phyloP scores from a whole-genome alignment of 2,888 invertebrate genomes.

The Melieria omissa region DNA sequence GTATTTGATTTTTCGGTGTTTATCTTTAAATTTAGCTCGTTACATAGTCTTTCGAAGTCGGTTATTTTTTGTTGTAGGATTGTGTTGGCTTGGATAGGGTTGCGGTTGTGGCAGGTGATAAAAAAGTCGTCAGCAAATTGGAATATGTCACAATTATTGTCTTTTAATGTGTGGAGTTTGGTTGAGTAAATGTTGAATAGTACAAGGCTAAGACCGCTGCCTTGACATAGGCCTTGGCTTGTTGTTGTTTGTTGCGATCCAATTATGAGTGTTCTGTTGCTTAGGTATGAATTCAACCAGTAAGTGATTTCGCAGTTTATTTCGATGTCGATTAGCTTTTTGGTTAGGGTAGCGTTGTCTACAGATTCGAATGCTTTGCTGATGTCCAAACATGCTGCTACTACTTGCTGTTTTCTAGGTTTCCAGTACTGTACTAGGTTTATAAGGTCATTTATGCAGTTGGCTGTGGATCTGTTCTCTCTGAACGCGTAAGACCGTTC shows the following conservation, averaged over 20 bases:
- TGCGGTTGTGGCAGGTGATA: neutral
- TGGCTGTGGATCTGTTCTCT: neutral
- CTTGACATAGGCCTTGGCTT: neutral
- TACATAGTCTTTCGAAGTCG: neutral
- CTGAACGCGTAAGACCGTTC: constrained; percentile 6
- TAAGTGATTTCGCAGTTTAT: neutral
- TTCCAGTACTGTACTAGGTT: neutral
- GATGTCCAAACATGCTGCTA: constrained; percentile 9
- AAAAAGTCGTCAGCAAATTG: constrained; percentile 13
- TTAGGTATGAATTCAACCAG: neutral
- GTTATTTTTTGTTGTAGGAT: neutral
- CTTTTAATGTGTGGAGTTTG: neutral
- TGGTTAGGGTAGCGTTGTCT: neutral
- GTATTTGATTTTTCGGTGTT: constrained; percentile 3
- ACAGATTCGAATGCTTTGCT: constrained; percentile 8
- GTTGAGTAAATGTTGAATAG: constrained; percentile 11
- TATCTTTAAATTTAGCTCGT: constrained; percentile 1
- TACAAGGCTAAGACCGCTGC: constrained; percentile 9
- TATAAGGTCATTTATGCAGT: constrained; percentile 5
- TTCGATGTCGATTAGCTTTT: neutral
- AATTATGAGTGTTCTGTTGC: neutral
- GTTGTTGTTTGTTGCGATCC: neutral
- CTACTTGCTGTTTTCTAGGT: neutral
- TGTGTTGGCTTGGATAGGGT: neutral
- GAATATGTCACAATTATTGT: neutral